Evolutionary conservation across 2,888 invertebrate species (phyloP).

Genomic region (Halictus ligatus): DNA sequence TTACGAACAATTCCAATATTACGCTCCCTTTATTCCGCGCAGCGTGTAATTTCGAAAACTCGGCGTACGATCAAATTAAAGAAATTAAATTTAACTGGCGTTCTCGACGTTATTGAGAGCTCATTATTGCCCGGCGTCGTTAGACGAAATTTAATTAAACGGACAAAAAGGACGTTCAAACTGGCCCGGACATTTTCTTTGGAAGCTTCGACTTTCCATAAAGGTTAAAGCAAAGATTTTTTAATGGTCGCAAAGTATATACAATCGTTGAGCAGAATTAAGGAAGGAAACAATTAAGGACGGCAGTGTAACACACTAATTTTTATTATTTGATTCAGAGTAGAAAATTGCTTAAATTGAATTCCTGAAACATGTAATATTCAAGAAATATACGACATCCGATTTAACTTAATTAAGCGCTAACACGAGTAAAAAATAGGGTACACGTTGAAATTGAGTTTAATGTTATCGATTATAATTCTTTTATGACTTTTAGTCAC

Average conservation of each 20-base stretch:
- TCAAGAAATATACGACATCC: background rate
- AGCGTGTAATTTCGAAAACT: constrained; percentile 53
- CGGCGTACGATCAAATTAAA: constrained; percentile 42
- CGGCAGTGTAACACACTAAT: background rate
- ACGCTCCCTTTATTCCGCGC: constrained; percentile 27
- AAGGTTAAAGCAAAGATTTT: background rate
- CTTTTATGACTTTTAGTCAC: no score
- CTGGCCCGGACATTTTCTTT: background rate
- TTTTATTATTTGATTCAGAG: background rate
- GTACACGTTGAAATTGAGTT: background rate
- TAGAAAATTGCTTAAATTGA: background rate
- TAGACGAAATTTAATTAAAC: background rate
- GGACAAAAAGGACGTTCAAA: background rate
- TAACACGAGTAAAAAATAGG: background rate
- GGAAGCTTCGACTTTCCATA: background rate
- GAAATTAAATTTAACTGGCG: constrained; percentile 27
- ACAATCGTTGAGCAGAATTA: background rate
- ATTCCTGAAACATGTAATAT: background rate
- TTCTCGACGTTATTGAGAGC: background rate
- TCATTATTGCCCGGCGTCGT: background rate
- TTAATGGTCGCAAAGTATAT: background rate
- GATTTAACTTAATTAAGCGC: background rate
- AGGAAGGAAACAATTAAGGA: background rate
- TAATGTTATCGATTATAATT: no score
- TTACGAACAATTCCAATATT: constrained; percentile 57